Percentiles rank a stretch among this genome's conserved stretches.
Evolutionary conservation across 2,113 vertebrate genomes (phyloP).

Genomic region (Prionailurus viverrinus): DNA sequence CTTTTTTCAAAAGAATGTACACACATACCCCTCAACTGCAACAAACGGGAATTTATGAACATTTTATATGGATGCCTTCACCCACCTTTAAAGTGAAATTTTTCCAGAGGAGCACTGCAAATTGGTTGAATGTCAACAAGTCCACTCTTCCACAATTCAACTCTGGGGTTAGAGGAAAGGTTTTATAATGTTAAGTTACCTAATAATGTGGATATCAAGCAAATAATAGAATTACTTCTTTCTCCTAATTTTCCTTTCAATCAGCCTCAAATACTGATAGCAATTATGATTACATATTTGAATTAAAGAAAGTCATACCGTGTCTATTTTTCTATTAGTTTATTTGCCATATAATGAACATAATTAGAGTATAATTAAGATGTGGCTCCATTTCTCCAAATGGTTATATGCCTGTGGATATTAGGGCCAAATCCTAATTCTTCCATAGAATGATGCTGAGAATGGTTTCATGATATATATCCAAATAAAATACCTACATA

Average conservation of each 20-base stretch:
- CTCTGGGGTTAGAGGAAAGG: conserved; percentile 1
- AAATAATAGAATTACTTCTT: conserved; percentile 36
- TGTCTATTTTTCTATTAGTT: conserved; percentile 38
- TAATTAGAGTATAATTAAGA: not conserved
- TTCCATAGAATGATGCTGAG: not conserved
- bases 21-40: not conserved
- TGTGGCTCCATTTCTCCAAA: not conserved
- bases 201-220: conserved; percentile 54
- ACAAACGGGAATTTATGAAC: not conserved
- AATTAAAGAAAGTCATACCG: not conserved
- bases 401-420: not conserved
- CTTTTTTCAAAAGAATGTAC: not conserved
- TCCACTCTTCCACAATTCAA: conserved; percentile 63
- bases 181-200: conserved; percentile 25
- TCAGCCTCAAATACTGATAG: not conserved
- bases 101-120: conserved; percentile 74
- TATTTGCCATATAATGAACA: not conserved
- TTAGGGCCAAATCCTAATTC: not conserved
- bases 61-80: conserved; percentile 31
- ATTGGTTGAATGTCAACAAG: conserved; percentile 57
- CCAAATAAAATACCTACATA: not conserved
- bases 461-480: not conserved
- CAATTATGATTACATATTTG: not conserved
- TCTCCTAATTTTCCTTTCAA: conserved; percentile 35
- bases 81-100: conserved; percentile 77